Percentiles rank a stretch among this genome's conserved stretches.
Conservation (phyloP, 2,113 vertebrate genomes). For the Crotalus viridis region DNA sequence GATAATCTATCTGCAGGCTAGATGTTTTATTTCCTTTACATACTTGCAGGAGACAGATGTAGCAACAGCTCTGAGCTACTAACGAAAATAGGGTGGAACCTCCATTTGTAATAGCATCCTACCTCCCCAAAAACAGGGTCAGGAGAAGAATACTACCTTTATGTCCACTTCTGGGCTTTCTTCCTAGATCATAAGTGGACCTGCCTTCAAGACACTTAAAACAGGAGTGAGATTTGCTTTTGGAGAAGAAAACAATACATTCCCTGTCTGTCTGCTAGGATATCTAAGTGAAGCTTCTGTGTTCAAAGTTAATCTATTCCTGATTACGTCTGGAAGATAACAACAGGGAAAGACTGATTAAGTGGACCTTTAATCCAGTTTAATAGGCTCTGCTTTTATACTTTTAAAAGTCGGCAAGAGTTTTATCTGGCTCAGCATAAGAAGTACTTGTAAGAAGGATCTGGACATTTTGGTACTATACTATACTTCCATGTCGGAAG, state of each 20-base stretch:
- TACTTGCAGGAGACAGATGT: not conserved
- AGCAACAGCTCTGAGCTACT: not conserved
- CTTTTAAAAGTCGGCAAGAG: not conserved
- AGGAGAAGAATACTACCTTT: not conserved
- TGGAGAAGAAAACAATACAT: not conserved
- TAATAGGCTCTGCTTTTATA: not conserved
- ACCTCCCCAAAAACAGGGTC: not conserved
- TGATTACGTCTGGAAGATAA: not conserved
- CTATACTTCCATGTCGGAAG: not conserved
- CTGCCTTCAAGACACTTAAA: not conserved
- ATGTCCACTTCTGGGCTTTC: not conserved
- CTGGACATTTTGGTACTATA: not conserved
- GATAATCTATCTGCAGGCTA: not conserved
- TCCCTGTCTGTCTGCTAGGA: not conserved
- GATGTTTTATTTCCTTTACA: not conserved
- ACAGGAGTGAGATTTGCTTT: not conserved
- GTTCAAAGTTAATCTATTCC: not conserved
- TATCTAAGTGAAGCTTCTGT: not conserved
- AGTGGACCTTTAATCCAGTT: not conserved
- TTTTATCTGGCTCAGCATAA: not conserved
- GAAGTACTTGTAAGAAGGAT: not conserved
- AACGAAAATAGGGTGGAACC: not conserved
- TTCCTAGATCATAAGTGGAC: not conserved
- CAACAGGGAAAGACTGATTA: not conserved
- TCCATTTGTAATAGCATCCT: not conserved